phyloP scores from a whole-genome alignment of 2,113 vertebrate genomes.

The Rallus limicola region DNA sequence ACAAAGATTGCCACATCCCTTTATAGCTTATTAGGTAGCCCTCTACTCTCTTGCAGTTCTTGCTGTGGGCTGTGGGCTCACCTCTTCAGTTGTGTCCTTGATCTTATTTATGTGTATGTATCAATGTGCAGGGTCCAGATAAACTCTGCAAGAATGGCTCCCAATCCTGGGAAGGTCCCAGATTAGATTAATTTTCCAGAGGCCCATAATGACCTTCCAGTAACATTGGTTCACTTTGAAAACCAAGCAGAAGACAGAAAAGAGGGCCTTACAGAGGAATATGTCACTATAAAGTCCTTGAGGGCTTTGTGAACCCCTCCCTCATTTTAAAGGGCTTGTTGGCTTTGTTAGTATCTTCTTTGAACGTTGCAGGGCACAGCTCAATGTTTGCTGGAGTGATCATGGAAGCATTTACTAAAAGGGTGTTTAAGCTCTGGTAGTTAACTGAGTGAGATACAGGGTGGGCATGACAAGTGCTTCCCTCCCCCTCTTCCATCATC shows the following conservation, averaged over 20 bases:
- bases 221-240: neutral
- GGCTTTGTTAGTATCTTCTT: neutral
- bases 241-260: neutral
- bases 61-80: neutral
- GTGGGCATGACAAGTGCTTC: neutral
- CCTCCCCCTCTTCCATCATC: neutral
- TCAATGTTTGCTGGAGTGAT: neutral
- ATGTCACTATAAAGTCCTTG: neutral
- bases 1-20: neutral
- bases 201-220: neutral
- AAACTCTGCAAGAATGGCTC: neutral
- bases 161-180: neutral
- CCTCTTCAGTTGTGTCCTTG: neutral
- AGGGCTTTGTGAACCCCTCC: neutral
- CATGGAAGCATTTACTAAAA: neutral
- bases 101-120: neutral
- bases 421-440: neutral
- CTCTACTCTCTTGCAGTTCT: neutral
- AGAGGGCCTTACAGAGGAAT: neutral
- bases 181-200: neutral
- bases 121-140: neutral
- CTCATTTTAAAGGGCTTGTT: neutral
- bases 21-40: neutral
- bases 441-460: neutral
- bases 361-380: neutral